Evolutionary conservation across 2,797 vertebrate genomes (phyloP).

Genomic region (Enteromius viviparus): DNA sequence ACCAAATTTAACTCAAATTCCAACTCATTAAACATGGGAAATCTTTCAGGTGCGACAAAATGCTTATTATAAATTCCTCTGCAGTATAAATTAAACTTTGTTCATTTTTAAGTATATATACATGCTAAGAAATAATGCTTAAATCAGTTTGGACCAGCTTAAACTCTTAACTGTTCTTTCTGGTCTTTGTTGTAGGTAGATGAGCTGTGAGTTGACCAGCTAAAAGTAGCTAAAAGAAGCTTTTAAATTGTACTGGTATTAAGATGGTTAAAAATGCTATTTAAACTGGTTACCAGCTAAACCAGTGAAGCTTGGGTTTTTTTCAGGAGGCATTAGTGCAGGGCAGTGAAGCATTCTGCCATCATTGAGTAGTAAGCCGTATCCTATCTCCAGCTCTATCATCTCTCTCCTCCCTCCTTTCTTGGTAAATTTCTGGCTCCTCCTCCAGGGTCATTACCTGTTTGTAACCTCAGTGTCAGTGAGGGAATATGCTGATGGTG

Average conservation of each 20-base stretch:
- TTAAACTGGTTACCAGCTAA: not conserved
- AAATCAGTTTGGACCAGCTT: not conserved
- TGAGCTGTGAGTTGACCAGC: not conserved
- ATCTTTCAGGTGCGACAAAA: not conserved
- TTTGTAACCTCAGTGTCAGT: conserved; percentile 32
- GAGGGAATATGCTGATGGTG: conserved; percentile 56
- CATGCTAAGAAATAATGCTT: not conserved
- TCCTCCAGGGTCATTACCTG: conserved; percentile 43
- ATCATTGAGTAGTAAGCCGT: not conserved
- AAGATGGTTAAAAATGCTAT: not conserved
- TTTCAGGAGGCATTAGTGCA: not conserved
- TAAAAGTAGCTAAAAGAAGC: not conserved
- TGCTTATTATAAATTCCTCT: not conserved
- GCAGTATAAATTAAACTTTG: not conserved
- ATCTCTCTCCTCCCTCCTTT: conserved; percentile 46
- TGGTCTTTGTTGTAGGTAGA: not conserved
- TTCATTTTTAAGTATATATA: not conserved
- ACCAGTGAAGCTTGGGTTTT: not conserved
- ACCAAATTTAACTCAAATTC: not conserved
- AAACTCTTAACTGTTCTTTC: not conserved
- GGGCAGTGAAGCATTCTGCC: not conserved
- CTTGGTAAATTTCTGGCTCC: conserved; percentile 29
- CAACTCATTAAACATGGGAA: not conserved
- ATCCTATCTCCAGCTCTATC: conserved; percentile 29
- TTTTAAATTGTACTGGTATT: not conserved